Percentiles rank a stretch among this genome's conserved stretches.
Conservation (phyloP, 2,888 invertebrate species). For the Strigamia maritima region DNA sequence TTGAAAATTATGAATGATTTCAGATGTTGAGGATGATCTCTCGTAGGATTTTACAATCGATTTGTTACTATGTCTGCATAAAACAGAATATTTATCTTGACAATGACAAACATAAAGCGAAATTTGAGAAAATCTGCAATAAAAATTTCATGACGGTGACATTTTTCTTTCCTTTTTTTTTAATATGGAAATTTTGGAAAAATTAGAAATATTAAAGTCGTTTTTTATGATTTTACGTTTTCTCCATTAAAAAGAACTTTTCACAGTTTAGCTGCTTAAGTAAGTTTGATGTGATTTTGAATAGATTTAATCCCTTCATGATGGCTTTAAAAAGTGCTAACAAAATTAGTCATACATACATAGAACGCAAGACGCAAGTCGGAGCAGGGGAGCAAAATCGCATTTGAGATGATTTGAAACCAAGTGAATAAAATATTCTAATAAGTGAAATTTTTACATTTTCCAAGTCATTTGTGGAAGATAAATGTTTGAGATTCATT, state of each 20-base stretch:
- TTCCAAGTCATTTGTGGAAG: neutral
- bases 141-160: neutral
- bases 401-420: slow-evolving; percentile 4
- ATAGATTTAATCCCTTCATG: neutral
- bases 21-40: neutral
- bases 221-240: neutral
- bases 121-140: neutral
- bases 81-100: no score
- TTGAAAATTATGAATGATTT: neutral
- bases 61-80: no score
- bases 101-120: neutral
- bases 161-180: no score
- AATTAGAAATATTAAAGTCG: no score
- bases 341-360: slow-evolving; percentile 1
- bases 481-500: neutral
- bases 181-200: no score
- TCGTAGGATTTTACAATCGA: no score
- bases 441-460: slow-evolving; percentile 4
- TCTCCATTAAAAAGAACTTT: neutral
- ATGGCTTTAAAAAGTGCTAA: neutral
- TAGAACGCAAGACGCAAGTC: neutral
- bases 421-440: slow-evolving; percentile 4
- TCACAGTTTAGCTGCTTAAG: neutral
- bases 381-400: neutral
- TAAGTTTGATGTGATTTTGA: neutral